Conservation (phyloP, 2,113 vertebrate genomes). For the Protomyctophum bolini region DNA sequence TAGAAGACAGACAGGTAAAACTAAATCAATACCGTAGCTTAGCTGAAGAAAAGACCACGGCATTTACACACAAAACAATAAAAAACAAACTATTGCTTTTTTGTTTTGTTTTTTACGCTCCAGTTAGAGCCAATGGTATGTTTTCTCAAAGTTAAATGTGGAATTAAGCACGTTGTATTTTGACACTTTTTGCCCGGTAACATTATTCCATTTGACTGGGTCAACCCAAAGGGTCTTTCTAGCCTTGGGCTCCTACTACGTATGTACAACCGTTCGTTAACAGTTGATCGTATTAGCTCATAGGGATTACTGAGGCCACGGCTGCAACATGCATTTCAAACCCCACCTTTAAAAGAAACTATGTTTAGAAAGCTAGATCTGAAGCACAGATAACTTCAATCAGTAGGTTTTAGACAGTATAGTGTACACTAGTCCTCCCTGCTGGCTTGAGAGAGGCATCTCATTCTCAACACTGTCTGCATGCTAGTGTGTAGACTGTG, state of each 20-base stretch:
- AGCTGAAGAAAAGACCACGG: conserved; percentile 10
- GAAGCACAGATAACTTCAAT: conserved; percentile 22
- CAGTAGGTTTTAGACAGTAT: conserved; percentile 52
- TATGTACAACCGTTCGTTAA: conserved; percentile 18
- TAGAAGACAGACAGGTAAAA: conserved; percentile 26
- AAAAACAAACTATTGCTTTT: too few relatives aligned
- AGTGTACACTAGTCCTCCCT: conserved; percentile 34
- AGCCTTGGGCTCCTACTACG: conserved; percentile 11
- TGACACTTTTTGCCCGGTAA: neutral
- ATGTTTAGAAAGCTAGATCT: conserved; percentile 61
- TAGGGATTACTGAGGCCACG: conserved; percentile 36
- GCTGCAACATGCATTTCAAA: conserved; percentile 50
- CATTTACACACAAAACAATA: neutral
- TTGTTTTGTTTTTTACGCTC: conserved; percentile 12
- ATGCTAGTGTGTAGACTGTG: conserved; percentile 1
- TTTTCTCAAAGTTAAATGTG: neutral
- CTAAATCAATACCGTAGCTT: conserved; percentile 22
- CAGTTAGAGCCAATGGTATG: neutral
- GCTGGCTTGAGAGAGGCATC: conserved; percentile 7
- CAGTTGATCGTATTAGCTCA: conserved; percentile 48
- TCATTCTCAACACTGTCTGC: conserved; percentile 29
- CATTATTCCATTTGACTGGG: neutral
- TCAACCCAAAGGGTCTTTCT: conserved; percentile 20
- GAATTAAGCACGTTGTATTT: conserved; percentile 6
- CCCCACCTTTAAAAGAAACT: conserved; percentile 50